Conservation (phyloP, 2,888 invertebrate genomes). For the Pristionchus arcanus region DNA sequence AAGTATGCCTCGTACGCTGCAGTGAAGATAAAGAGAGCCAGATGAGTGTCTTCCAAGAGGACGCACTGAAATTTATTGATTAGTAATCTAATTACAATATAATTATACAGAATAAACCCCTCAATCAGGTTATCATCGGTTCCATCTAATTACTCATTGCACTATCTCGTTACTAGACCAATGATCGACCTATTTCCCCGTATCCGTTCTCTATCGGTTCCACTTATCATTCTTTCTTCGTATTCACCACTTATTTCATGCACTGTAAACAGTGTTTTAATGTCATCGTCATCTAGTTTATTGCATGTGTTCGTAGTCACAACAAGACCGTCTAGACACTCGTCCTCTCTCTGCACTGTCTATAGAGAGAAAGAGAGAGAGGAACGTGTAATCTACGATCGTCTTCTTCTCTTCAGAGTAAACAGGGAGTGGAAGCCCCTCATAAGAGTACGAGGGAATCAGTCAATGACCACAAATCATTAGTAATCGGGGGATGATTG, state of each 20-base stretch:
- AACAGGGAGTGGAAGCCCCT: neutral
- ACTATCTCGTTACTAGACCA: neutral
- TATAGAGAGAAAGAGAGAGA: neutral
- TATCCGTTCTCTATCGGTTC: neutral
- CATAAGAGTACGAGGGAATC: neutral
- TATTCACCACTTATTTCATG: neutral
- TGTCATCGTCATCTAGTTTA: neutral
- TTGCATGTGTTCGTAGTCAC: neutral
- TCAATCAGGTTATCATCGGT: neutral
- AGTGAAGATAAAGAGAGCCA: conserved; percentile 45
- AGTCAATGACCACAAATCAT: neutral
- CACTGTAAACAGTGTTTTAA: neutral
- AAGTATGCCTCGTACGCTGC: conserved; percentile 31
- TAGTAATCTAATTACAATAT: neutral
- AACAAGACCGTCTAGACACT: neutral
- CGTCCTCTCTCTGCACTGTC: neutral
- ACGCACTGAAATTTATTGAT: conserved; percentile 17
- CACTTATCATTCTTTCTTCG: neutral
- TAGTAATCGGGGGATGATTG: neutral
- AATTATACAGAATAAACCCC: neutral
- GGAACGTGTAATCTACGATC: neutral
- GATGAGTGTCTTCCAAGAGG: conserved; percentile 15
- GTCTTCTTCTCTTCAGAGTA: conserved; percentile 2
- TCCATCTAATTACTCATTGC: neutral
- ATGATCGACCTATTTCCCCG: neutral